Evolutionary conservation across 2,888 invertebrate genomes (phyloP), one percentile per base, ranked within the genome.

Genomic region (Oegoconia quadripuncta): DNA sequence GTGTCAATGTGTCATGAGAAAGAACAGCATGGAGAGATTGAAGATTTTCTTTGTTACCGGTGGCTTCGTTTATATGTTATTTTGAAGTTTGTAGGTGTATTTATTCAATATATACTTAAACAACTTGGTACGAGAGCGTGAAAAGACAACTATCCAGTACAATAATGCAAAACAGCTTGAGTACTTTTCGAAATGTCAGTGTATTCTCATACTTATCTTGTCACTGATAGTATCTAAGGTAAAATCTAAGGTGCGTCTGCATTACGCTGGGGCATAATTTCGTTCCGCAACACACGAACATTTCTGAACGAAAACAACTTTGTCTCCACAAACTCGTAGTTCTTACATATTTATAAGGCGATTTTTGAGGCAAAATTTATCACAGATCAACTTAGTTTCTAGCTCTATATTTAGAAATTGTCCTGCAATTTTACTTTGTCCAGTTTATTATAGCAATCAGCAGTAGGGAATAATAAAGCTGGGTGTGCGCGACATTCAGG

Each of bases 1-100:
- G 56, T 73, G 71, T 67, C 46, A 74, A 64, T 71, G 41, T 63
- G 64, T 57, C 74, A 71, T 35, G 35, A 31, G 42, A n/a, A n/a
- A n/a, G n/a, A 38, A 37, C 31, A 29, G 9, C 26, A 14, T 13
- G 15, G 9, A 32, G 39, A 12, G 26, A 39, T 35, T 16, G 26
- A 12, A 41, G 36, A 39, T 38, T 28, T 30, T 22, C 25, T 22
- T 33, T 23, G 28, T 34, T 23, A 18, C 7, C 11, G 20, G 12
- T 8, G 14, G 6, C 14, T 27, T 27, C 14, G 13, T 27, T 23
- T 27, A 27, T 27, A 27, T 12, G 11, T 27, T 5, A 27, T 13
- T 27, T 12, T n/a, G 23, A 23, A n/a, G 9, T 17, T 34, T 13
- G 15, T n/a, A n/a, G n/a, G n/a, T n/a, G n/a, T n/a, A n/a, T n/a